phyloP scores from a whole-genome alignment of 2,888 invertebrate species.

The Tuta absoluta region DNA sequence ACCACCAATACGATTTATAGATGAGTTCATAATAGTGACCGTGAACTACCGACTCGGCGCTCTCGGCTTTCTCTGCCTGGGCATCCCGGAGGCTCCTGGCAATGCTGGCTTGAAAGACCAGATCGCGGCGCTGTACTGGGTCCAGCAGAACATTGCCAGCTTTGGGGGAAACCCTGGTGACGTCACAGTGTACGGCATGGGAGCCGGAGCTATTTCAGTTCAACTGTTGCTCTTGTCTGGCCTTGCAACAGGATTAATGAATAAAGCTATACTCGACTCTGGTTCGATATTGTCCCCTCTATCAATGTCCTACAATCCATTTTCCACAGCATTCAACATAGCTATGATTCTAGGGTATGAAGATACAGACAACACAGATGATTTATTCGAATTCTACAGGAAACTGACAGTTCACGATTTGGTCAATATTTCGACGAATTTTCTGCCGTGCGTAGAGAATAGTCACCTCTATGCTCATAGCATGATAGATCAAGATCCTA shows the following conservation, averaged over 20 bases:
- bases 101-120: constrained; percentile 74
- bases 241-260: constrained; percentile 54
- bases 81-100: constrained; percentile 56
- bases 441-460: constrained; percentile 63
- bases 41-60: constrained; percentile 70
- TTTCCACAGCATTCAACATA: constrained; percentile 53
- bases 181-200: constrained; percentile 66
- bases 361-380: constrained; percentile 38
- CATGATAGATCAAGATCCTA: constrained; percentile 58
- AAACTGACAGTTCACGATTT: constrained; percentile 42
- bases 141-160: constrained; percentile 62
- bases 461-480: constrained; percentile 39
- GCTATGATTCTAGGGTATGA: constrained; percentile 71
- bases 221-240: constrained; percentile 62
- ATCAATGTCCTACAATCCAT: constrained; percentile 54
- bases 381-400: constrained; percentile 52
- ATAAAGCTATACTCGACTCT: constrained; percentile 66
- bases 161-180: constrained; percentile 67
- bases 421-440: constrained; percentile 44
- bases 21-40: constrained; percentile 60
- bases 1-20: constrained; percentile 52
- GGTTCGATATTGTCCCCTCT: constrained; percentile 65
- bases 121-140: constrained; percentile 69
- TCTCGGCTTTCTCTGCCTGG: constrained; percentile 70
- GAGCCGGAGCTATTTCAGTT: constrained; percentile 62